Percentiles rank a stretch among this genome's conserved stretches.
phyloP scores from a whole-genome alignment of 1,140 invertebrate genomes.

The Colletes latitarsis region DNA sequence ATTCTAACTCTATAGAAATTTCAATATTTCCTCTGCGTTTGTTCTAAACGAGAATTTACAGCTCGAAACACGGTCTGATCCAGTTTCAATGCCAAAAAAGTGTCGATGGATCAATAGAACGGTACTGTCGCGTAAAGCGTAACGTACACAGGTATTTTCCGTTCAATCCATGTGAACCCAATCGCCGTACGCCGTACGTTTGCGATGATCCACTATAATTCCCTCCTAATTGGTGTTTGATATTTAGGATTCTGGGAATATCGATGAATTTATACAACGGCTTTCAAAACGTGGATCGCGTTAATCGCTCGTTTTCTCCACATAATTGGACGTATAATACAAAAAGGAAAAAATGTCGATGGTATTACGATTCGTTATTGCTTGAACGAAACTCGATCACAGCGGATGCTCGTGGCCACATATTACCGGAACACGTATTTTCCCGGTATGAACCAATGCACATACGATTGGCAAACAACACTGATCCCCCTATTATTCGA shows the following conservation, averaged over 20 bases:
- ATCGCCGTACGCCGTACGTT: background rate
- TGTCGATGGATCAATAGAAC: too few relatives aligned
- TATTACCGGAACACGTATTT: slow-evolving; percentile 43
- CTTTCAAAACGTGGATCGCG: slow-evolving; percentile 9
- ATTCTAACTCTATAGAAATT: too few relatives aligned
- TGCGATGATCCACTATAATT: background rate
- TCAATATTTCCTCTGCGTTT: too few relatives aligned
- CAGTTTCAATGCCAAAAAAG: too few relatives aligned
- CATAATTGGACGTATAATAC: background rate
- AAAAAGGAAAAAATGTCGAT: slow-evolving; percentile 25
- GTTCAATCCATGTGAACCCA: background rate
- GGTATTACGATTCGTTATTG: slow-evolving; percentile 39
- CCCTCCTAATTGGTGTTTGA: slow-evolving; percentile 9
- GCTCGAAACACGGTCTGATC: too few relatives aligned
- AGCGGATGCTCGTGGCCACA: slow-evolving; percentile 7
- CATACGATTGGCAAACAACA: slow-evolving; percentile 56
- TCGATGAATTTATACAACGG: slow-evolving; percentile 1
- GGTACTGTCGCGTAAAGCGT: too few relatives aligned
- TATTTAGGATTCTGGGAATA: background rate
- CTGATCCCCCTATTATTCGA: slow-evolving; percentile 58
- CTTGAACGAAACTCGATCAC: slow-evolving; percentile 33
- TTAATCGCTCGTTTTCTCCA: background rate
- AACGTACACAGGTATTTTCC: background rate
- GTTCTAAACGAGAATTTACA: too few relatives aligned
- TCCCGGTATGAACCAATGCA: slow-evolving; percentile 34